Evolutionary conservation across 2,888 invertebrate species (phyloP).

Genomic region (Sabellastarte sp.): DNA sequence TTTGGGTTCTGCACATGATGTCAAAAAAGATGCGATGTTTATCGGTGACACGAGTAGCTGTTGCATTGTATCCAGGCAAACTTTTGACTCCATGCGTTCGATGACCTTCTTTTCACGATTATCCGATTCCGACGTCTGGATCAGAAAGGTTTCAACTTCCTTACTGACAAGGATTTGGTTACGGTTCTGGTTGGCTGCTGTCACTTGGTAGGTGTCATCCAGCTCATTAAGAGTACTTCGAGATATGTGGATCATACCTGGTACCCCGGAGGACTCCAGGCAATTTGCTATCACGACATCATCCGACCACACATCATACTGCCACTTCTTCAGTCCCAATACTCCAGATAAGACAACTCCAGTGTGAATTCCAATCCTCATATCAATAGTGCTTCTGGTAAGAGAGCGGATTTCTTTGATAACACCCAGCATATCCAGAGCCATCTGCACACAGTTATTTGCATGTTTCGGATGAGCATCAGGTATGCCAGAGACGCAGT

Average conservation of each 20-base stretch:
- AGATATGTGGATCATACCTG: constrained; percentile 64
- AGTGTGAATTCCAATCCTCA: constrained; percentile 97
- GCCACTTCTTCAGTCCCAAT: constrained; percentile 92
- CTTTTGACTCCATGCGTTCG: no score
- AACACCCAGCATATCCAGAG: constrained; percentile 60
- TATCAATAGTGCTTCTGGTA: constrained; percentile 94
- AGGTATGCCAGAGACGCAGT: constrained; percentile 61
- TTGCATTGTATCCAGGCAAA: no score
- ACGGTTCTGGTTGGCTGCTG: no score
- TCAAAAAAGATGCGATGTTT: no score
- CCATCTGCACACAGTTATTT: constrained; percentile 60
- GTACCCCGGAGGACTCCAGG: constrained; percentile 95
- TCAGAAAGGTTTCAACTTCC: no score
- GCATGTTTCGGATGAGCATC: constrained; percentile 59
- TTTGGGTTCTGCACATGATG: no score
- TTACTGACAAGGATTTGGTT: no score
- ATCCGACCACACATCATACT: constrained; percentile 99
- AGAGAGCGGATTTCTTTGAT: constrained; percentile 90
- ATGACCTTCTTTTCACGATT: no score
- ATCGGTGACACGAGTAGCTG: no score
- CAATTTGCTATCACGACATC: constrained; percentile 97
- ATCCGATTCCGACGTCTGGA: no score
- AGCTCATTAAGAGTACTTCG: constrained; percentile 14
- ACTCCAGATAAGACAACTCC: constrained; percentile 96
- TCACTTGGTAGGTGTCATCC: constrained; percentile 65